Evolutionary conservation across 2,888 invertebrate species (phyloP).

Genomic region (Brassicogethes aeneus): DNA sequence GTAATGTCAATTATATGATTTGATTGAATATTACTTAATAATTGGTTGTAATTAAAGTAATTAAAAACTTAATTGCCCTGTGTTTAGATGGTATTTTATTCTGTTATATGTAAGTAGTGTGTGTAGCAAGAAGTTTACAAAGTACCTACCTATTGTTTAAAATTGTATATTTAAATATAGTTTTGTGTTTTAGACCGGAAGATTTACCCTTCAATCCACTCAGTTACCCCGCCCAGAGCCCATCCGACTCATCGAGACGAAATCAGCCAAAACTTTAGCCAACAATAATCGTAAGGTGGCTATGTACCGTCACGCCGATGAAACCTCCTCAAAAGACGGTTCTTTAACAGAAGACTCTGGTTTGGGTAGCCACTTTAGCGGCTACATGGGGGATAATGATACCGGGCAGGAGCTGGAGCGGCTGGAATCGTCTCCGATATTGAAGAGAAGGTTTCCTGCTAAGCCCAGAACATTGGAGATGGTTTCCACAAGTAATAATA

Average conservation of each 20-base stretch:
- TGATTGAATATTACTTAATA: too few relatives aligned
- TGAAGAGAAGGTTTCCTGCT: constrained; percentile 26
- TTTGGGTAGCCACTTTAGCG: constrained; percentile 38
- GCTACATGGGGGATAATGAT: constrained; percentile 9
- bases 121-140: too few relatives aligned
- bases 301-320: constrained; percentile 37
- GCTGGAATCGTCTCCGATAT: constrained; percentile 34
- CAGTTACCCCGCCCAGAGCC: constrained; percentile 70
- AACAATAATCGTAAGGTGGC: constrained; percentile 60
- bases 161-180: too few relatives aligned
- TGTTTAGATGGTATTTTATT: too few relatives aligned
- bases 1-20: too few relatives aligned
- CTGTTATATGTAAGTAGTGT: too few relatives aligned
- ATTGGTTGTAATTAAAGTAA: background rate
- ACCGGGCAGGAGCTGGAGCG: constrained; percentile 27
- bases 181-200: constrained; percentile 40
- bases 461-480: constrained; percentile 65
- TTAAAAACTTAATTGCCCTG: background rate
- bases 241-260: constrained; percentile 53
- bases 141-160: too few relatives aligned
- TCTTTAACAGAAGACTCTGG: constrained; percentile 60
- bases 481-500: constrained; percentile 64
- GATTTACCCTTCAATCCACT: constrained; percentile 59
- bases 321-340: constrained; percentile 44
- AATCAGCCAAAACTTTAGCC: constrained; percentile 62